These are phyloP conservation scores for Bombycilla garrulus DNA, from an alignment of 2,113 vertebrate species.

Conservation along the genomic window DNA sequence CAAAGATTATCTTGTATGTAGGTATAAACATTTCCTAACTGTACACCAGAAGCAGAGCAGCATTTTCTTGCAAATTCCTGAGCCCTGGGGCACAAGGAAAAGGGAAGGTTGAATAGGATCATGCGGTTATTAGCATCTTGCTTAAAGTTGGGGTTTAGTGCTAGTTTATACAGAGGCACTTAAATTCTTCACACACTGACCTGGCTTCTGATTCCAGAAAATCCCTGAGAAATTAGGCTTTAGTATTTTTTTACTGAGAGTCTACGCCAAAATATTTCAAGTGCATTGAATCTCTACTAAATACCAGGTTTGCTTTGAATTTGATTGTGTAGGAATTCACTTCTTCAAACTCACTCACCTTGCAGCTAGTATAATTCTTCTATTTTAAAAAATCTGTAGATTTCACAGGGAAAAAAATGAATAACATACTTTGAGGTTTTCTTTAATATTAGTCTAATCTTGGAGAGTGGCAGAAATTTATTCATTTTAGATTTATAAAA, in stretches of 20 bases:
- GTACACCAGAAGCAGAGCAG: neutral
- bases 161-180: neutral
- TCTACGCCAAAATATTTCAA: neutral
- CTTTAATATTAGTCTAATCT: neutral
- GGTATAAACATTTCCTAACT: neutral
- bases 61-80: neutral
- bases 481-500: neutral
- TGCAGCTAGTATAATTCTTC: neutral
- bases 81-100: neutral
- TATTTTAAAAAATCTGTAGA: neutral
- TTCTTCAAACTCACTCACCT: neutral
- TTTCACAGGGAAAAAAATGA: neutral
- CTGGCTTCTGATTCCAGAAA: neutral
- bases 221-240: neutral
- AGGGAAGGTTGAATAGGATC: neutral
- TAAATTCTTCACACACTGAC: neutral
- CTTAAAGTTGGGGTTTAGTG: neutral
- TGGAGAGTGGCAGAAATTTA: neutral
- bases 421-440: neutral
- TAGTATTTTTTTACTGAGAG: neutral
- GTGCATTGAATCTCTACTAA: neutral
- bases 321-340: neutral
- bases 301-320: neutral
- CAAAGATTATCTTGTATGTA: neutral
- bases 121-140: neutral